These are phyloP conservation scores for Ctena decussata DNA, from an alignment of 2,888 invertebrate genomes.

Conservation along the genomic window DNA sequence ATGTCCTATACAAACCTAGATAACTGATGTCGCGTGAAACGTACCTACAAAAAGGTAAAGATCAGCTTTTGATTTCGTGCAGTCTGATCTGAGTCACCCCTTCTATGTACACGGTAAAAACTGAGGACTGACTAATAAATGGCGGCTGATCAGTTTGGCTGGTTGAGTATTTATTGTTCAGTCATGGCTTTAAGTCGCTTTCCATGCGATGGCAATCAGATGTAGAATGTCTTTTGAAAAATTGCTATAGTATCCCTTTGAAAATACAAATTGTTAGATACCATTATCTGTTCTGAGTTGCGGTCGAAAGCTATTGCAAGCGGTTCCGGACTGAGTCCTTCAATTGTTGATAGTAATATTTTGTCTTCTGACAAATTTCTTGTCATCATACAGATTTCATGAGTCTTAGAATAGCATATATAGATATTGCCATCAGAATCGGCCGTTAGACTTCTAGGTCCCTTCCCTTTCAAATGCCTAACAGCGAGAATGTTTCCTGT, in stretches of 20 bases:
- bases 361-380: not conserved
- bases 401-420: not conserved
- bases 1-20: no score
- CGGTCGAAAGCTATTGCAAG: not conserved
- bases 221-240: constrained; percentile 1
- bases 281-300: not conserved
- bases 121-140: no score
- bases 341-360: not conserved
- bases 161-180: no score
- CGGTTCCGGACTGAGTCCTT: not conserved
- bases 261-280: not conserved
- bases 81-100: no score
- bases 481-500: not conserved
- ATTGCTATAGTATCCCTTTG: not conserved
- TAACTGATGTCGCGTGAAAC: no score
- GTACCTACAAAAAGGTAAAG: no score
- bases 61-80: no score
- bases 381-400: not conserved
- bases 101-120: no score
- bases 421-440: not conserved
- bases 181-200: no score
- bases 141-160: no score
- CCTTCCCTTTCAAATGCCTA: not conserved
- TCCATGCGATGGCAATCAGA: no score
- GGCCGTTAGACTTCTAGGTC: not conserved